phyloP scores from a whole-genome alignment of 2,113 vertebrate species.

The Propithecus coquereli region DNA sequence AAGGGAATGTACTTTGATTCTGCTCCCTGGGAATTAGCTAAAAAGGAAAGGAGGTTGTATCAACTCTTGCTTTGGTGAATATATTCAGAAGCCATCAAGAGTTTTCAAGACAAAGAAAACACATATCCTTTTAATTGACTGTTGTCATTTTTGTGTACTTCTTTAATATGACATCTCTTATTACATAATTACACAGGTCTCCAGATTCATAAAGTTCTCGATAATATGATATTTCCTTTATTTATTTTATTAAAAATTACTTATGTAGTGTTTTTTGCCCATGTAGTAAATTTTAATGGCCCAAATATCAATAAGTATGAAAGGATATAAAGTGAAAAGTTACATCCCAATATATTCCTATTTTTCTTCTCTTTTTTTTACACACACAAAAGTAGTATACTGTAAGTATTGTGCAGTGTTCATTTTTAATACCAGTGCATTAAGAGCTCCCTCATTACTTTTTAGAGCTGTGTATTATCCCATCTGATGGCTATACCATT shows the following conservation, averaged over 20 bases:
- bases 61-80: background rate
- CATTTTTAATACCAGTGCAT: background rate
- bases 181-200: background rate
- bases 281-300: background rate
- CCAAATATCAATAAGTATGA: background rate
- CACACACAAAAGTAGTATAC: background rate
- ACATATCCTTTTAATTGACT: background rate
- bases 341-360: background rate
- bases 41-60: background rate
- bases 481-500: background rate
- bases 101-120: background rate
- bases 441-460: background rate
- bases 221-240: background rate
- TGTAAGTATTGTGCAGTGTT: background rate
- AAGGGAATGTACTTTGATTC: background rate
- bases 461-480: background rate
- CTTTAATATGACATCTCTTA: background rate
- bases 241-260: background rate
- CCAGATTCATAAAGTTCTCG: background rate
- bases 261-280: background rate
- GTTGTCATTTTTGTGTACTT: background rate
- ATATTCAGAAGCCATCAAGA: background rate
- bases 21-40: background rate
- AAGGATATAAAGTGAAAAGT: background rate
- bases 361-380: background rate